These are phyloP conservation scores for Stomatorhinus walkeri DNA, from an alignment of 2,797 vertebrate genomes.

Conservation along the genomic window DNA sequence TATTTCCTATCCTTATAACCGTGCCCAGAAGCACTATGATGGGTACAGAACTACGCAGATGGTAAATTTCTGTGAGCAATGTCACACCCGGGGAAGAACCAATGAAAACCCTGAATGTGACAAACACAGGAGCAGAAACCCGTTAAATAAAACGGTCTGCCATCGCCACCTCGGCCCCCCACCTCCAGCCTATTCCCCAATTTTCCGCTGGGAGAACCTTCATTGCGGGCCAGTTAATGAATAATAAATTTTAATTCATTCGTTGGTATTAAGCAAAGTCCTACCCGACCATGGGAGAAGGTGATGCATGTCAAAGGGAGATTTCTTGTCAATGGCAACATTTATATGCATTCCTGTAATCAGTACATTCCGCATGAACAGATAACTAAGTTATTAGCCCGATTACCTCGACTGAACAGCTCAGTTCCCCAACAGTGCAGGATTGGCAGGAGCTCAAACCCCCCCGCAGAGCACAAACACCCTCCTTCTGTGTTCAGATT, in stretches of 20 bases:
- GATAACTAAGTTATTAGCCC: background rate
- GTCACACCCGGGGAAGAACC: background rate
- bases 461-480: background rate
- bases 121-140: background rate
- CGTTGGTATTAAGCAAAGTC: constrained; percentile 40
- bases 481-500: background rate
- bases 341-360: background rate
- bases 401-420: background rate
- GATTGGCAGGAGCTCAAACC: background rate
- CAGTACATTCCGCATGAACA: background rate
- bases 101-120: background rate
- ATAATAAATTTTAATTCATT: constrained; percentile 47
- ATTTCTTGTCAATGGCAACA: background rate
- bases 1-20: background rate
- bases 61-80: background rate
- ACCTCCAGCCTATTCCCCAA: constrained; percentile 39
- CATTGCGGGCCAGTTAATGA: constrained; percentile 57
- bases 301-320: background rate
- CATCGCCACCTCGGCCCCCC: constrained; percentile 38
- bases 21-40: background rate
- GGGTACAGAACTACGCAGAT: background rate
- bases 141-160: constrained; percentile 38
- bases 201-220: constrained; percentile 50
- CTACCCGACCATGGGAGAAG: constrained; percentile 30
- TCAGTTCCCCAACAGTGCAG: background rate